These are phyloP conservation scores for Chloroceryle amazona DNA, from an alignment of 2,797 vertebrate genomes.

Conservation along the genomic window DNA sequence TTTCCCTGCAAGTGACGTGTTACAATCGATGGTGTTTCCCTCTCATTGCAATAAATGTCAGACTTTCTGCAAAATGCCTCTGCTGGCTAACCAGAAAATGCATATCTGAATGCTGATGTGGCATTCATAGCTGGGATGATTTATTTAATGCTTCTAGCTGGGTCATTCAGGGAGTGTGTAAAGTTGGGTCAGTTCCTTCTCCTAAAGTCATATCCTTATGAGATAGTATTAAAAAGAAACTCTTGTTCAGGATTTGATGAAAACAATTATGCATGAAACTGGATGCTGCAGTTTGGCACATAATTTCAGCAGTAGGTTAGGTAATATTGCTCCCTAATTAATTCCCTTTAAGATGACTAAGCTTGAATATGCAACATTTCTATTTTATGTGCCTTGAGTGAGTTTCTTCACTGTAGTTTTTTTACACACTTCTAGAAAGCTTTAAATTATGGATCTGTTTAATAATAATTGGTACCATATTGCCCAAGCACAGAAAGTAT, in stretches of 20 bases:
- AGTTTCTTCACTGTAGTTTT: background rate
- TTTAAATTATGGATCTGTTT: background rate
- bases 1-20: background rate
- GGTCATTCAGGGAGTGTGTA: background rate
- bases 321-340: background rate
- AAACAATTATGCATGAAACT: background rate
- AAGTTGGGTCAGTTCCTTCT: background rate
- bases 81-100: background rate
- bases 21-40: background rate
- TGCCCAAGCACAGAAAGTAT: background rate
- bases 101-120: background rate
- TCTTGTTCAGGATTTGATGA: background rate
- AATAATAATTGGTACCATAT: background rate
- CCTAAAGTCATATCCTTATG: background rate
- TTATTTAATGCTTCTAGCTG: background rate
- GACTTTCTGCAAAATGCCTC: background rate
- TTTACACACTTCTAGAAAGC: background rate
- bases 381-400: background rate
- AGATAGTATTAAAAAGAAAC: background rate
- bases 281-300: background rate
- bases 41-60: constrained; percentile 9
- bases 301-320: background rate
- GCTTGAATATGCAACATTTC: background rate
- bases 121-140: background rate
- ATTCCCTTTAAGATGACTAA: background rate